These are phyloP conservation scores for Oreochromis aureus DNA, from an alignment of 2,113 vertebrate genomes.

Conservation along the genomic window DNA sequence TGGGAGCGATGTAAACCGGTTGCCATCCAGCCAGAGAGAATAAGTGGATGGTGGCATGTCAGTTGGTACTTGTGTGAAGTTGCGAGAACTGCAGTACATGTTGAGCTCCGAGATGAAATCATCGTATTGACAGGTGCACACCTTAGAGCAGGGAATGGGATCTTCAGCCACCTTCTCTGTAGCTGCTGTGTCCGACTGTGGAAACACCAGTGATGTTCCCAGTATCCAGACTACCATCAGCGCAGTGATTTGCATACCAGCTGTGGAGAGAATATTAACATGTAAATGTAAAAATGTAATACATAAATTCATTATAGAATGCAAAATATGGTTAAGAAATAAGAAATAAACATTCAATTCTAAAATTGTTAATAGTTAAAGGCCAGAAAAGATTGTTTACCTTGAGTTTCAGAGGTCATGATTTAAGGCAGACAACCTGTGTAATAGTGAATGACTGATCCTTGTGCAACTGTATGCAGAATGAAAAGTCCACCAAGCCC, in stretches of 20 bases:
- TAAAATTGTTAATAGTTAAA: background rate
- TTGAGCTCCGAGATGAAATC: constrained; percentile 82
- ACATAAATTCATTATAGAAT: background rate
- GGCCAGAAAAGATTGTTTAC: constrained; percentile 28
- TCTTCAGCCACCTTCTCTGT: constrained; percentile 43
- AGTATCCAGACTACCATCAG: constrained; percentile 64
- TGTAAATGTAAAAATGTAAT: background rate
- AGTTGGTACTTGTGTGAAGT: constrained; percentile 75
- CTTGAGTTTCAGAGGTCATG: constrained; percentile 46
- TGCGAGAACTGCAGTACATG: constrained; percentile 86
- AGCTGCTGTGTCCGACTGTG: constrained; percentile 51
- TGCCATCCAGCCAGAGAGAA: constrained; percentile 88
- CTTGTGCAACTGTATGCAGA: constrained; percentile 58
- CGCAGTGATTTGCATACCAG: constrained; percentile 61
- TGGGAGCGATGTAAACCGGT: constrained; percentile 79
- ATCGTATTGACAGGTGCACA: constrained; percentile 80
- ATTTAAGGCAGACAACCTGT: constrained; percentile 17
- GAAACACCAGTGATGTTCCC: constrained; percentile 61
- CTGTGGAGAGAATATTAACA: constrained; percentile 18
- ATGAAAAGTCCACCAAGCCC: constrained; percentile 47
- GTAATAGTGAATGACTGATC: constrained; percentile 41
- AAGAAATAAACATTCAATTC: background rate
- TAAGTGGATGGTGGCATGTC: constrained; percentile 73
- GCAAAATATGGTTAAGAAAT: background rate
- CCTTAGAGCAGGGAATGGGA: constrained; percentile 72